These are phyloP conservation scores for Nymphalis polychloros DNA, from an alignment of 2,888 invertebrate species.

Conservation along the genomic window DNA sequence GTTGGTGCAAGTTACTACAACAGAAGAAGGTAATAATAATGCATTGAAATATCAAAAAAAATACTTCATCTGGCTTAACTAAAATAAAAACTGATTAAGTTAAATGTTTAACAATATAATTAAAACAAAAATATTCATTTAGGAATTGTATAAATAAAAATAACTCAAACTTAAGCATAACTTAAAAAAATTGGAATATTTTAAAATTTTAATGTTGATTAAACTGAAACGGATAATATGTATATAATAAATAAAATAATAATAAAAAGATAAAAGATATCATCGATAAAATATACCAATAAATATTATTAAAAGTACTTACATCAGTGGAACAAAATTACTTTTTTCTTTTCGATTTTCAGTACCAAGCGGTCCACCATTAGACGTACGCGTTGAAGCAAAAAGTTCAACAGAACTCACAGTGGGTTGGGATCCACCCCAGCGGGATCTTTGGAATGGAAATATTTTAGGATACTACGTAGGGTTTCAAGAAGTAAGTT, in stretches of 20 bases:
- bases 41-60: not conserved
- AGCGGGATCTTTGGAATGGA: constrained; percentile 93
- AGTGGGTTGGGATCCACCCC: constrained; percentile 93
- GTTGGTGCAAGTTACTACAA: constrained; percentile 91
- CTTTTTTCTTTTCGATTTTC: constrained; percentile 65
- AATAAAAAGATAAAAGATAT: too few species aligned
- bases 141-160: too few species aligned
- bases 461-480: constrained; percentile 93
- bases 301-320: too few species aligned
- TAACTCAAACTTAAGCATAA: too few species aligned
- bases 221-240: too few species aligned
- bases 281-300: too few species aligned
- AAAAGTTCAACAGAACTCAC: constrained; percentile 92
- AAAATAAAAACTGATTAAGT: too few species aligned
- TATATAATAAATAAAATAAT: too few species aligned
- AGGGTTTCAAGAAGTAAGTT: constrained; percentile 87
- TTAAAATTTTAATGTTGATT: too few species aligned
- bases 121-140: too few species aligned
- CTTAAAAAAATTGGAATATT: too few species aligned
- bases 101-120: too few species aligned
- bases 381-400: constrained; percentile 90
- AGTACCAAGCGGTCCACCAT: constrained; percentile 91
- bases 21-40: constrained; percentile 85
- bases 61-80: not conserved
- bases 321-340: not conserved